A percentile compares a stretch with the other conserved stretches of the same genome.
phyloP scores from a whole-genome alignment of 2,797 vertebrate species.

The Fistularia commersonii region DNA sequence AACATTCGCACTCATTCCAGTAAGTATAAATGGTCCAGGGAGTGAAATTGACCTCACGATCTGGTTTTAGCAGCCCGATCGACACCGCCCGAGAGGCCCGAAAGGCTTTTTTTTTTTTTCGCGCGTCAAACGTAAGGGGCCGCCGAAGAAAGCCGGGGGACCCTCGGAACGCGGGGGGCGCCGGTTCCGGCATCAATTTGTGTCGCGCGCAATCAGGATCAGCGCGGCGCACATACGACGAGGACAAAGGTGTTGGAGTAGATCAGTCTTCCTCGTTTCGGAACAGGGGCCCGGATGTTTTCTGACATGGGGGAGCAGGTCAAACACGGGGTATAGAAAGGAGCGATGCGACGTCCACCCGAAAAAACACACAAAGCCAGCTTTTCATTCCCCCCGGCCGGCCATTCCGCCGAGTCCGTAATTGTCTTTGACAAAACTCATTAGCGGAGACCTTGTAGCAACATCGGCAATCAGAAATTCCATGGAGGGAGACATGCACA shows the following conservation, averaged over 20 bases:
- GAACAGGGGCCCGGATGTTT: constrained; percentile 45
- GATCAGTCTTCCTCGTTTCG: constrained; percentile 30
- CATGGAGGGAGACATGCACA: constrained; percentile 78
- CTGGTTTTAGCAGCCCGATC: no score
- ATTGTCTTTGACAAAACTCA: constrained; percentile 91
- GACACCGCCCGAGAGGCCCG: no score
- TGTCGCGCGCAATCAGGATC: constrained; percentile 36
- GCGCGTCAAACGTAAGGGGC: no score
- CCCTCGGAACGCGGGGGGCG: constrained; percentile 47
- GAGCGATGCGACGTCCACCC: constrained; percentile 69
- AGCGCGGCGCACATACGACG: constrained; percentile 22
- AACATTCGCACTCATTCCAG: constrained; percentile 23
- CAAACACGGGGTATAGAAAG: constrained; percentile 75
- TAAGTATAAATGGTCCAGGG: constrained; percentile 26
- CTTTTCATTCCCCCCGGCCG: constrained; percentile 78
- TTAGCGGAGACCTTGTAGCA: constrained; percentile 82
- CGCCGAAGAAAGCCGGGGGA: not conserved
- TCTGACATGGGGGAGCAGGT: constrained; percentile 61
- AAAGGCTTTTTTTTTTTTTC: no score
- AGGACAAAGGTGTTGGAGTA: constrained; percentile 46
- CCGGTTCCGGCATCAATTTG: constrained; percentile 22
- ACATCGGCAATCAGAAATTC: constrained; percentile 82
- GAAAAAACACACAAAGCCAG: constrained; percentile 77
- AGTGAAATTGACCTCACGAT: constrained; percentile 25
- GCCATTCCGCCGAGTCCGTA: constrained; percentile 74